Conservation (phyloP, 2,797 vertebrate genomes). For the Poecilia wingei region DNA sequence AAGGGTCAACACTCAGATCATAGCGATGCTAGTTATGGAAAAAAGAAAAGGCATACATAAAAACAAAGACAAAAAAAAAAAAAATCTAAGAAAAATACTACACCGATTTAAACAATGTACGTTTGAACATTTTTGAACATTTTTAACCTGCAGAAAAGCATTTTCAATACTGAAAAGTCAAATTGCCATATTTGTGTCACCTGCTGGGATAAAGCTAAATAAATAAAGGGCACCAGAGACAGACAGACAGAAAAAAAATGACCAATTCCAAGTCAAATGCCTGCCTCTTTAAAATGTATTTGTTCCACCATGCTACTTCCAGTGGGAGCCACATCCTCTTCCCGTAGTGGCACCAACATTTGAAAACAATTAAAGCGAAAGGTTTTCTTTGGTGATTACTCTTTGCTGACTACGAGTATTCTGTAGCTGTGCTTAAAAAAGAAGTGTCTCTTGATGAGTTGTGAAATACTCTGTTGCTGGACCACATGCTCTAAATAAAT, state of each 20-base stretch:
- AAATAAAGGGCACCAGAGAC: not conserved
- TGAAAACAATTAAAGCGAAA: not conserved
- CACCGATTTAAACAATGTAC: not conserved
- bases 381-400: not conserved
- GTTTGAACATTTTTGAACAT: not conserved
- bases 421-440: not conserved
- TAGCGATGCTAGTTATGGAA: not conserved
- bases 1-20: not conserved
- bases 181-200: not conserved
- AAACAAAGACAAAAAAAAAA: not conserved
- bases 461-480: not conserved
- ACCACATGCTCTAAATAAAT: slow-evolving; percentile 9
- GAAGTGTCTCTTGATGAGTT: not conserved
- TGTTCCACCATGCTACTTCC: not conserved
- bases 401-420: not conserved
- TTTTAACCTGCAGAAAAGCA: not conserved
- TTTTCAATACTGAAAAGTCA: not conserved
- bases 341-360: not conserved
- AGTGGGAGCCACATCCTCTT: not conserved
- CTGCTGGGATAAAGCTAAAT: not conserved
- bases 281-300: not conserved
- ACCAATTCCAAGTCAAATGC: not conserved
- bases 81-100: not conserved
- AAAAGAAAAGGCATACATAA: not conserved
- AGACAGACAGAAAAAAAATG: not conserved